Percentiles rank a stretch among this genome's conserved stretches.
Conservation (phyloP, 1,140 invertebrate genomes). For the Sarcophaga bullata region DNA sequence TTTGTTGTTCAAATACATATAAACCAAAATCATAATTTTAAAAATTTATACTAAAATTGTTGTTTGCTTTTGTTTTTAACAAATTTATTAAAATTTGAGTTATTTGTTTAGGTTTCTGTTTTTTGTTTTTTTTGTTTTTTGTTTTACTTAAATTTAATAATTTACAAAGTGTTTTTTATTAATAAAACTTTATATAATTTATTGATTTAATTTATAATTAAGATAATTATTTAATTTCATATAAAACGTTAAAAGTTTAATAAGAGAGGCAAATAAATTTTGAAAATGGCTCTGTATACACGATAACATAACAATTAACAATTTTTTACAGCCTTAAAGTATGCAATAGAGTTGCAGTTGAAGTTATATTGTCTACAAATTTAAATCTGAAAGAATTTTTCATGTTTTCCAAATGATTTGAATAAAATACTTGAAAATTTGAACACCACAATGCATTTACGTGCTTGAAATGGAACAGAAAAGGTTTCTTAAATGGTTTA, state of each 20-base stretch:
- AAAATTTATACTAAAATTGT: constrained; percentile 42
- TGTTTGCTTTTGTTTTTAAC: constrained; percentile 31
- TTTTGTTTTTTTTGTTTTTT: constrained; percentile 29
- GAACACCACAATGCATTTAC: too few species aligned
- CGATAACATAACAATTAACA: background rate
- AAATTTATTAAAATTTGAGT: constrained; percentile 33
- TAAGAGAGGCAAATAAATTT: constrained; percentile 21
- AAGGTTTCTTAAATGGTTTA: too few species aligned
- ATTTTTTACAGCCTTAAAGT: background rate
- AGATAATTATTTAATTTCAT: constrained; percentile 4
- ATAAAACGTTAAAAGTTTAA: constrained; percentile 10
- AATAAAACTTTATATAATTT: constrained; percentile 35
- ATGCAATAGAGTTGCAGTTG: constrained; percentile 13
- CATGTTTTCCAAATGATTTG: too few species aligned
- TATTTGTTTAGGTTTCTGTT: background rate
- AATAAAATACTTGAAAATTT: too few species aligned
- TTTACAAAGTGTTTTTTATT: constrained; percentile 29
- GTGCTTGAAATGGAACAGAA: too few species aligned
- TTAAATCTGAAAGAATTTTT: too few species aligned
- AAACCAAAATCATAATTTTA: constrained; percentile 46
- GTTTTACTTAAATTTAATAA: constrained; percentile 40
- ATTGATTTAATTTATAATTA: background rate
- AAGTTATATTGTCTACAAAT: too few species aligned
- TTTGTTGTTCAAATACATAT: constrained; percentile 52
- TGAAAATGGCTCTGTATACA: background rate